Evolutionary conservation across 92 coral and sea anemone species (phyloP), one percentile per base, ranked within the genome.

Genomic region (Bergia sp.): DNA sequence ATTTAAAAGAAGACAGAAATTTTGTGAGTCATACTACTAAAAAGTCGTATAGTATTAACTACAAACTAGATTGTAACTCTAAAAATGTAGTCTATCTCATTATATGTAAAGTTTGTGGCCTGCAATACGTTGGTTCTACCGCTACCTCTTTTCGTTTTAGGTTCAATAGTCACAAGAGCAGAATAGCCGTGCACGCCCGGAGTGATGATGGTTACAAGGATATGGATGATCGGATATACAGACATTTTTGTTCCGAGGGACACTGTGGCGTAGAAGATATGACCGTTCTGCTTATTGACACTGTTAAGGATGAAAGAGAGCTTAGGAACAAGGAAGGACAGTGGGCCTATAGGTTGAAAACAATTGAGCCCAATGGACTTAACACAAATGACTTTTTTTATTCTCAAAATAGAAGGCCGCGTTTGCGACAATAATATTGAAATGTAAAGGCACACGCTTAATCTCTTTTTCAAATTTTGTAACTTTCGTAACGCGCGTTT

Each of bases 81-180:
- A 73, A 16, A 23, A 90, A 90, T 90, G 95, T 92, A 29, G 87
- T 92, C 53, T 92, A 90, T 78, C 38, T 93, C 12, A 57, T 93
- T 73, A 78, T 40, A 5, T 93, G 95, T 73, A 93, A 88, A 69
- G 85, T 55, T 3, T 91, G 95, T 80, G 91, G 91, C n/a, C 4
- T 91, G 13, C 86, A 85, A 43, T 88, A 93, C 75, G 85, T 86
- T 20, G 93, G 93, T 2, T 88, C 86, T 78, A 80, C 93, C 29
- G 88, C 87, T 3, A 93, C 93, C 42, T 81, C 88, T 50, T 91
- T 91, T 40, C 76, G 93, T 41, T 39, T 82, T 1, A 58, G 91
- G n/a, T 91, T 91, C 67, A 91, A 91, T 47, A 88, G 88, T 57
- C 91, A 91, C 82, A 88, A 88, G 86, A 91, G 93, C 73, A 85